Conservation (phyloP, 2,113 vertebrate genomes). For the Cettia cetti region DNA sequence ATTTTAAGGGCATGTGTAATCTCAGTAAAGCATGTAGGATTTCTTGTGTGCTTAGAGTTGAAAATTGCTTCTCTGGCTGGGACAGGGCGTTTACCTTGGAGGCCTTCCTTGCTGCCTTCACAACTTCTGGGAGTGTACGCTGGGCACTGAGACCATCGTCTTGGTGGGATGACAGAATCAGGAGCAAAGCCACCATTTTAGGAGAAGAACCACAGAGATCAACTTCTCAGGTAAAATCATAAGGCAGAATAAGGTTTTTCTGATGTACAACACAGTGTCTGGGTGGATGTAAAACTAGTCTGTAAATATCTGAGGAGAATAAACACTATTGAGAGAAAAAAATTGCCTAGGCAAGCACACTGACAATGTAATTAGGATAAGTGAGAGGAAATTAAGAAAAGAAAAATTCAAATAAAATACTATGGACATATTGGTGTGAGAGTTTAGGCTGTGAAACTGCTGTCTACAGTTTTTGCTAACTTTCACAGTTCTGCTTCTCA, state of each 20-base stretch:
- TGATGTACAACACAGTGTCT: background rate
- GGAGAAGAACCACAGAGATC: background rate
- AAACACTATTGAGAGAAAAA: background rate
- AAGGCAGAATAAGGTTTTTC: background rate
- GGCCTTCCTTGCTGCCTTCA: background rate
- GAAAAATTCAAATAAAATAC: background rate
- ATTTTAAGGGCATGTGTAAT: background rate
- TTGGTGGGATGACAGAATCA: background rate
- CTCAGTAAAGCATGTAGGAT: background rate
- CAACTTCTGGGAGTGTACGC: background rate
- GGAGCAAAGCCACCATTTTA: background rate
- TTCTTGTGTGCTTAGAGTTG: background rate
- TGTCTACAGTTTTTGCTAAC: background rate
- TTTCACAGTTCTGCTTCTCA: background rate
- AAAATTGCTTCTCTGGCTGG: background rate
- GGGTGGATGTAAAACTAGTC: background rate
- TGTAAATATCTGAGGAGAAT: background rate
- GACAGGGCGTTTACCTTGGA: background rate
- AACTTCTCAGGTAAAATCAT: background rate
- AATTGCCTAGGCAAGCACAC: background rate
- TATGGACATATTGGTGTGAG: background rate
- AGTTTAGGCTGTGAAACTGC: background rate
- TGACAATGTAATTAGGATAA: background rate
- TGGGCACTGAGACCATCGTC: fast-evolving
- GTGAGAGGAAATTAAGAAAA: constrained; percentile 5